Conservation (phyloP, 2,888 invertebrate species). For the Galeopsomyia nigrocyanea region DNA sequence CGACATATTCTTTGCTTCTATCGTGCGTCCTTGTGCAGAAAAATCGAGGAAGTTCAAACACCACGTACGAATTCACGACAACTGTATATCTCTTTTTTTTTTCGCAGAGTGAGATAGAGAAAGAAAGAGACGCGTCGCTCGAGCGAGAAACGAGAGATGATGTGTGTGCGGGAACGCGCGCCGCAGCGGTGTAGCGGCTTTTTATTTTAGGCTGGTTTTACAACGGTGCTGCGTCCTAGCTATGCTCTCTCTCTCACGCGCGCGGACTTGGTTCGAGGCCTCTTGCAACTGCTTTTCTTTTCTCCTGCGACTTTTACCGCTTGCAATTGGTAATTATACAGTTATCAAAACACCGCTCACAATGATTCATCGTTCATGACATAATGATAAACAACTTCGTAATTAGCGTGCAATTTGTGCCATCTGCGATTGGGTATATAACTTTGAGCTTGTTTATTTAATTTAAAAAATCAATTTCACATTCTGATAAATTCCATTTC, state of each 20-base stretch:
- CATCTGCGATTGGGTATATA: no score
- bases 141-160: background rate
- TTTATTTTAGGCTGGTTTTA: conserved; percentile 45
- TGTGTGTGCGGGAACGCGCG: background rate
- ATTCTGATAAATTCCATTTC: no score
- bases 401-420: no score
- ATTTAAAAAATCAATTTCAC: no score
- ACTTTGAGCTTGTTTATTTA: no score
- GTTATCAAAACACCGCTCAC: no score
- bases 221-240: conserved; percentile 19
- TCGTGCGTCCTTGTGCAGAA: no score
- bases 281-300: background rate
- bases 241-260: background rate
- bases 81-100: background rate
- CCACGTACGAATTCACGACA: no score
- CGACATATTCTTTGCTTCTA: conserved; percentile 54
- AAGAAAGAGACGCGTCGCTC: conserved; percentile 20
- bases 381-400: no score
- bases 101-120: background rate
- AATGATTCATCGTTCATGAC: no score
- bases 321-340: background rate
- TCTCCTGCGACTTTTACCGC: background rate
- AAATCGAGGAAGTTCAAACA: no score
- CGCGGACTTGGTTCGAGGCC: background rate
- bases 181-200: conserved; percentile 29